Conservation (phyloP, 1,140 invertebrate genomes). For the Hydropsyche tenuis region DNA sequence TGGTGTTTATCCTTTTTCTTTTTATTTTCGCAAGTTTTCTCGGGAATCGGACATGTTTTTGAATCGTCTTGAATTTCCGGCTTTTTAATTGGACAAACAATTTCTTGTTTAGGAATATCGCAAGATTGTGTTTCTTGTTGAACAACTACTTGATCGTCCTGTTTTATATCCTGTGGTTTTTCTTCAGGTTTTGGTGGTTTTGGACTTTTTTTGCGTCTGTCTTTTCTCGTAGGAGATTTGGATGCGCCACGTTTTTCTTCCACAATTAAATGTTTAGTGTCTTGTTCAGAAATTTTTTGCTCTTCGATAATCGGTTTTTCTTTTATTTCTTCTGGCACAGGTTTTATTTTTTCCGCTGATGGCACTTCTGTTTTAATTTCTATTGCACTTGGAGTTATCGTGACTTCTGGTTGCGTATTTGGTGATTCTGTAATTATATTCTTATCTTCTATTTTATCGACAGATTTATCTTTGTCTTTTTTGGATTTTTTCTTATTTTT, state of each 20-base stretch:
- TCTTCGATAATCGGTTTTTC: not conserved
- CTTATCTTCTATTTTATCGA: conserved; percentile 11
- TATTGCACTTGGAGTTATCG: not conserved
- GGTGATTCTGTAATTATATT: not conserved
- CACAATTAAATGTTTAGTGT: conserved; percentile 2
- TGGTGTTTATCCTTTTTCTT: not conserved
- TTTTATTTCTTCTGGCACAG: not conserved
- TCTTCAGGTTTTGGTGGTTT: conserved; percentile 25
- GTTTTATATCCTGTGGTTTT: conserved; percentile 5
- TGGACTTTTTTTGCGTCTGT: conserved; percentile 28
- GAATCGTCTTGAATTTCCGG: not conserved
- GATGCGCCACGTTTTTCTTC: not conserved
- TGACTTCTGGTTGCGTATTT: not conserved
- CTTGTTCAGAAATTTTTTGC: not conserved
- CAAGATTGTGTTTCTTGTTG: not conserved
- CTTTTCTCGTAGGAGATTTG: conserved; percentile 30
- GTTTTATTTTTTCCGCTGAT: not conserved
- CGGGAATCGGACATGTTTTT: not conserved
- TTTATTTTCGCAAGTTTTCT: not conserved
- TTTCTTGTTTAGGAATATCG: not conserved
- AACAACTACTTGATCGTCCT: not conserved
- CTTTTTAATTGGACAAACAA: not conserved
- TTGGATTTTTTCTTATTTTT: conserved; percentile 30
- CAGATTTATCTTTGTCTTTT: conserved; percentile 24
- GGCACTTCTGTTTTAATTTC: not conserved